Evolutionary conservation across 2,113 vertebrate genomes (phyloP).

Genomic region (Chionomys nivalis): DNA sequence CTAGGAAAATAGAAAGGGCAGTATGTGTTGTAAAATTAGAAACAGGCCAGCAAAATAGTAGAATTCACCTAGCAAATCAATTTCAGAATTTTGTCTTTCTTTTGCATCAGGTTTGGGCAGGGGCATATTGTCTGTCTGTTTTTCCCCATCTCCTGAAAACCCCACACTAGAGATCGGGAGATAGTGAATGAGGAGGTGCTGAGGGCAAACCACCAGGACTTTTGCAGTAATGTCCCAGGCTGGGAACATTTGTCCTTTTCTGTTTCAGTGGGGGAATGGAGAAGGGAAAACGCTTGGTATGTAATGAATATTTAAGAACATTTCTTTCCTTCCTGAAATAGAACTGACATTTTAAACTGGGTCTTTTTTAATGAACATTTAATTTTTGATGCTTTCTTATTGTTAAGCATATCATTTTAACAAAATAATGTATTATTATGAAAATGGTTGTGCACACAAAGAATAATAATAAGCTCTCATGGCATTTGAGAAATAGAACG

Average conservation of each 20-base stretch:
- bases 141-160: not conserved
- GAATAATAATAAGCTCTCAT: not conserved
- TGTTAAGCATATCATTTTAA: slow-evolving; percentile 48
- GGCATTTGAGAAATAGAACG: not conserved
- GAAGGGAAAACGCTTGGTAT: not conserved
- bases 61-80: not conserved
- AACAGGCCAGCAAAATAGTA: not conserved
- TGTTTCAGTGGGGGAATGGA: not conserved
- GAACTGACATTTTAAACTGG: slow-evolving; percentile 55
- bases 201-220: not conserved
- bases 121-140: not conserved
- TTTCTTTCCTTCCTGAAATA: slow-evolving; percentile 30
- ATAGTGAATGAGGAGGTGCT: not conserved
- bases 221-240: not conserved
- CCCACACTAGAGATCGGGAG: not conserved
- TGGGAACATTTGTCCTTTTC: not conserved
- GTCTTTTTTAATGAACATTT: slow-evolving; percentile 35
- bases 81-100: slow-evolving; percentile 32
- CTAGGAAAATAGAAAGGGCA: not conserved
- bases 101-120: not conserved
- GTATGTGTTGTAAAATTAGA: slow-evolving; percentile 33
- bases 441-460: not conserved
- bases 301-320: slow-evolving; percentile 41
- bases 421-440: slow-evolving; percentile 16
- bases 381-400: slow-evolving; percentile 17